Conservation (phyloP, 2,797 vertebrate genomes). For the Pachyuromys duprasi region DNA sequence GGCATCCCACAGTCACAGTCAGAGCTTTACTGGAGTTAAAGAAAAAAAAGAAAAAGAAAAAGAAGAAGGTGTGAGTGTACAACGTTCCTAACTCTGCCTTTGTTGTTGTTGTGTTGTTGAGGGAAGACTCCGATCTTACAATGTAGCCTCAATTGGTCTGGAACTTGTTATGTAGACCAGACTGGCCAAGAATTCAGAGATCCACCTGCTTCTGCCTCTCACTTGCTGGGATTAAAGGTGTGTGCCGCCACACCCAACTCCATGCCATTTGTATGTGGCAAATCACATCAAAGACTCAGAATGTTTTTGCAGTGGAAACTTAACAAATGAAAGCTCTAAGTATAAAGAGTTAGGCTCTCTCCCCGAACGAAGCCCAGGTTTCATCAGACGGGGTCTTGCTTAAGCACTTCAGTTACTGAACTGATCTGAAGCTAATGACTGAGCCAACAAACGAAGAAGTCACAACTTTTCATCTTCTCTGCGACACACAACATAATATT, state of each 20-base stretch:
- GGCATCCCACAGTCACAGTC: slow-evolving; percentile 61
- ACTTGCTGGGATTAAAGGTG: not conserved
- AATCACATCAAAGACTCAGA: not conserved
- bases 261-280: slow-evolving; percentile 37
- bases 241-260: slow-evolving; percentile 39
- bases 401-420: slow-evolving; percentile 41
- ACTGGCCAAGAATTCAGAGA: not conserved
- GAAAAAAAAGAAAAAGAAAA: not conserved
- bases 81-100: not conserved
- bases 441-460: not conserved
- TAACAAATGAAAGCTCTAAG: not conserved
- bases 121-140: not conserved
- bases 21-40: slow-evolving; percentile 48
- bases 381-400: not conserved
- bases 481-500: not conserved
- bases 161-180: not conserved
- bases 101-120: not conserved
- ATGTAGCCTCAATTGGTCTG: not conserved
- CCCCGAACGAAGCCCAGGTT: not conserved
- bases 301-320: slow-evolving; percentile 26
- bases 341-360: not conserved
- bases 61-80: not conserved
- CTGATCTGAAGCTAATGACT: not conserved
- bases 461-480: not conserved
- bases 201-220: not conserved